phyloP scores from a whole-genome alignment of 2,113 vertebrate genomes.

The Neogobius melanostomus region DNA sequence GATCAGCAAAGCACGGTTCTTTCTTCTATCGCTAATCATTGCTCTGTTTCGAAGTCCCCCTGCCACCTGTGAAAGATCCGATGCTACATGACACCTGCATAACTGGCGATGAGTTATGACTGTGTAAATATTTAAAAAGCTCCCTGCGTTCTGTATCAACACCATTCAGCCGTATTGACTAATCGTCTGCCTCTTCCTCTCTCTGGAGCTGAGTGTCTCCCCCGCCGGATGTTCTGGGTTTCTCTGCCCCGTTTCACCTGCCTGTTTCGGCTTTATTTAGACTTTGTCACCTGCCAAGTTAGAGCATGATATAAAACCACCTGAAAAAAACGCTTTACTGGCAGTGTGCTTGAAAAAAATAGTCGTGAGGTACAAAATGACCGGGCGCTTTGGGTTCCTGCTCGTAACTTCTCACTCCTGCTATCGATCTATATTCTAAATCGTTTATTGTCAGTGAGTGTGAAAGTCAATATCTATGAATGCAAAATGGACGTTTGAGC shows the following conservation, averaged over 20 bases:
- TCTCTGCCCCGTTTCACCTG: not conserved
- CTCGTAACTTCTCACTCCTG: no score
- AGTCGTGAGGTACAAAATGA: not conserved
- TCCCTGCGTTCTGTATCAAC: constrained; percentile 69
- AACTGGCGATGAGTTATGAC: constrained; percentile 68
- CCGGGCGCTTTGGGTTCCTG: no score
- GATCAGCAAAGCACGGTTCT: constrained; percentile 32
- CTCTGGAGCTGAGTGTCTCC: constrained; percentile 42
- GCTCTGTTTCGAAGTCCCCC: constrained; percentile 34
- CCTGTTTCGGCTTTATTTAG: constrained; percentile 17
- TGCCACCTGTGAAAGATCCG: constrained; percentile 43
- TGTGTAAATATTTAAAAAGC: constrained; percentile 77
- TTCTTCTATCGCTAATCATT: constrained; percentile 35
- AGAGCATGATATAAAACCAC: constrained; percentile 51
- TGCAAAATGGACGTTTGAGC: no score
- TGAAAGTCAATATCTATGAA: no score
- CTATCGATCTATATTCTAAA: no score
- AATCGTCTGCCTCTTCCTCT: constrained; percentile 60
- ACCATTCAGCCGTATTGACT: constrained; percentile 69
- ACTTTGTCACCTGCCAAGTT: constrained; percentile 58
- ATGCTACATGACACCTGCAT: constrained; percentile 60
- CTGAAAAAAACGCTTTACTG: constrained; percentile 17
- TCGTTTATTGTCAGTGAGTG: no score
- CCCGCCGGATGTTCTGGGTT: constrained; percentile 45
- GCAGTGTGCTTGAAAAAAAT: not conserved